A percentile compares a stretch with the other conserved stretches of the same genome.
Evolutionary conservation across 2,888 invertebrate species (phyloP).

Genomic region (Melieria picta): DNA sequence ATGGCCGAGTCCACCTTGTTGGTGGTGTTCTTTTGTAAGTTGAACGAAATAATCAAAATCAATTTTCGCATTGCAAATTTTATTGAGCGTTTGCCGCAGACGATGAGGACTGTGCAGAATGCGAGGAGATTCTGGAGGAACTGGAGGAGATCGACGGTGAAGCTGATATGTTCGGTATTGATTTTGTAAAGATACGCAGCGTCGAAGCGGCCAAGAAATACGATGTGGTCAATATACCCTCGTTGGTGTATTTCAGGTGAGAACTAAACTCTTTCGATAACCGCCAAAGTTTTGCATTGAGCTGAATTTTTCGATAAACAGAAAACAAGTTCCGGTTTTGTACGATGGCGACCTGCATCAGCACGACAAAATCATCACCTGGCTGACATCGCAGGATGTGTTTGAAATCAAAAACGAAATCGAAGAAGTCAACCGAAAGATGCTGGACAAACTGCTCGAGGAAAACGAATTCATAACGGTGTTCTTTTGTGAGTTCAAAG

Average conservation of each 20-base stretch:
- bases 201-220: constrained; percentile 83
- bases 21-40: constrained; percentile 92
- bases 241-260: constrained; percentile 84
- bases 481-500: constrained; percentile 85
- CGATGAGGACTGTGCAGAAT: constrained; percentile 90
- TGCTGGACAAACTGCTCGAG: constrained; percentile 92
- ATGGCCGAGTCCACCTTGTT: constrained; percentile 86
- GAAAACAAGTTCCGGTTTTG: constrained; percentile 80
- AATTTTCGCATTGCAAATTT: not conserved
- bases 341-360: constrained; percentile 92
- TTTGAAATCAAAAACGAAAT: constrained; percentile 97
- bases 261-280: not conserved
- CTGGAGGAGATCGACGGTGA: constrained; percentile 95
- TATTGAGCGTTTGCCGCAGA: constrained; percentile 67
- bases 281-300: not conserved
- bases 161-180: constrained; percentile 91
- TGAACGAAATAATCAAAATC: constrained; percentile 1
- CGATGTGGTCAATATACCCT: constrained; percentile 84
- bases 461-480: constrained; percentile 96
- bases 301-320: constrained; percentile 35
- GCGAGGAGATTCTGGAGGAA: constrained; percentile 88
- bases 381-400: constrained; percentile 93
- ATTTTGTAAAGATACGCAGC: constrained; percentile 91
- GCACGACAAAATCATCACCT: constrained; percentile 84
- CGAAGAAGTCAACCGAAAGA: constrained; percentile 95